Conservation (phyloP, 1,140 invertebrate genomes). For the Adelges cooleyi region DNA sequence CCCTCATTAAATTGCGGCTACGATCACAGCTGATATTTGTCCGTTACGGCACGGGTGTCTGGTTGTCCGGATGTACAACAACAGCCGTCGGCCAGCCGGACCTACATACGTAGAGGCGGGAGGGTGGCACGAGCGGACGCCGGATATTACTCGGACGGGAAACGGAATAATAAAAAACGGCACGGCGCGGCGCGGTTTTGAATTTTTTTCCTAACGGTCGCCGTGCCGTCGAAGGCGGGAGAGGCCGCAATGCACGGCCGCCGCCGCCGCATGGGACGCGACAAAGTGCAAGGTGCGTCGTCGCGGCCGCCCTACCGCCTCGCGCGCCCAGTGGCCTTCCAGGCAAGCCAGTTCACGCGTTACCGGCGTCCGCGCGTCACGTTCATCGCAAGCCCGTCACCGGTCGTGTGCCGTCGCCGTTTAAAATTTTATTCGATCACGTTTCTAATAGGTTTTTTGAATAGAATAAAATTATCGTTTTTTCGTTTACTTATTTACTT, state of each 20-base stretch:
- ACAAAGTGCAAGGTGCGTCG: constrained; percentile 19
- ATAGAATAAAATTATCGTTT: no score
- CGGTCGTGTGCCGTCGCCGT: no score
- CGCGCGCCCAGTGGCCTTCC: constrained; percentile 18
- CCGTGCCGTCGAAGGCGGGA: background rate
- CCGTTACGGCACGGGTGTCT: no score
- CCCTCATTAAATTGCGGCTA: no score
- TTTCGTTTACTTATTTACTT: no score
- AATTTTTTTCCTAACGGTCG: constrained; percentile 3
- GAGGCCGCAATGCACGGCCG: background rate
- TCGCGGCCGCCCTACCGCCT: background rate
- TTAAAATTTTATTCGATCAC: no score
- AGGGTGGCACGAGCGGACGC: background rate
- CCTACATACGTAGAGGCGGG: background rate
- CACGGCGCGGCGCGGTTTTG: background rate
- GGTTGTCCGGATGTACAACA: no score
- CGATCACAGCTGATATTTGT: no score
- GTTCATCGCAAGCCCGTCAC: background rate
- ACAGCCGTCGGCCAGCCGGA: no score
- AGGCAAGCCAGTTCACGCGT: constrained; percentile 11
- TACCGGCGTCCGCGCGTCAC: background rate
- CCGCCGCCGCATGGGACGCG: background rate
- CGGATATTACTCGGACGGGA: background rate
- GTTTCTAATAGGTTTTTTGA: no score
- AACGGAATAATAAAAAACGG: background rate